Evolutionary conservation across 2,797 vertebrate species (phyloP).

Genomic region (Sphenopsis melanotis): DNA sequence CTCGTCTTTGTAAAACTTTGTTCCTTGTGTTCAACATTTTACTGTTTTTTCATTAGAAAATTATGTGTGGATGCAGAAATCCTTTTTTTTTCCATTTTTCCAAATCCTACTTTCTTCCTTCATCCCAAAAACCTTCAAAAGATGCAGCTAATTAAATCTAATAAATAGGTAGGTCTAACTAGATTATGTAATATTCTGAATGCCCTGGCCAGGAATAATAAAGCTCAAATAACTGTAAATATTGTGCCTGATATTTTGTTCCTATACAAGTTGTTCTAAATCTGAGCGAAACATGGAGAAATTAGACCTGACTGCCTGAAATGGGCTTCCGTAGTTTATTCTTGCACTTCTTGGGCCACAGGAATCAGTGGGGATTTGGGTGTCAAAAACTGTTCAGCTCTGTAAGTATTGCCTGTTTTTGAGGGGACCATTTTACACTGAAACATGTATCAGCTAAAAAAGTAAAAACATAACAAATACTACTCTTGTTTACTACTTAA

Average conservation of each 20-base stretch:
- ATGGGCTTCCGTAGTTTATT: background rate
- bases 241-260: background rate
- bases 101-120: background rate
- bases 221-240: background rate
- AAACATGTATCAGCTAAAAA: background rate
- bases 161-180: background rate
- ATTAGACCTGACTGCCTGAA: background rate
- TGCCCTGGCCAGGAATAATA: background rate
- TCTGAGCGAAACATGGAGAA: background rate
- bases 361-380: background rate
- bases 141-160: background rate
- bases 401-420: background rate
- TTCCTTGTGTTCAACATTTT: background rate
- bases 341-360: background rate
- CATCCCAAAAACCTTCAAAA: background rate
- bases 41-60: background rate
- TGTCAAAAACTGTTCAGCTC: background rate
- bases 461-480: background rate
- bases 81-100: background rate
- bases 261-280: background rate
- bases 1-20: background rate
- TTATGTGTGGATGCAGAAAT: background rate
- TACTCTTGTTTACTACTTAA: fast-evolving
- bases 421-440: background rate
- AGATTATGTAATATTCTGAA: background rate